A percentile compares a stretch with the other conserved stretches of the same genome.
Evolutionary conservation across 1,140 invertebrate species (phyloP).

Genomic region (Sitobion miscanthi): DNA sequence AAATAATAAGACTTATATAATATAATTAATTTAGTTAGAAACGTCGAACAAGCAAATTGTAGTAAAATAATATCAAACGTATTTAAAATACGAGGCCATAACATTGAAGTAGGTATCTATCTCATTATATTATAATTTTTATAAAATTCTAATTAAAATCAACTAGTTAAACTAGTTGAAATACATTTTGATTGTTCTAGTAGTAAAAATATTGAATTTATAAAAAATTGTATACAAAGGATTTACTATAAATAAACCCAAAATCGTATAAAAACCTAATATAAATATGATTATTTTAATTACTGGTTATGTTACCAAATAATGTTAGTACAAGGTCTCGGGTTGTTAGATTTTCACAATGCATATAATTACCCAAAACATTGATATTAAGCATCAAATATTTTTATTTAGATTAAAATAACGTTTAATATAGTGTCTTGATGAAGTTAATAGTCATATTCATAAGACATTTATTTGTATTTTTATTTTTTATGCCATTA

Average conservation of each 20-base stretch:
- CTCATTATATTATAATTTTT: not conserved
- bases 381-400: not conserved
- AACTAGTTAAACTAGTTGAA: not conserved
- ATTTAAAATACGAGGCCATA: not conserved
- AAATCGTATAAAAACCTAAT: not conserved
- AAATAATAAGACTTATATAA: not conserved
- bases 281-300: not conserved
- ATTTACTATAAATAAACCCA: not conserved
- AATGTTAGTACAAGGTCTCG: not conserved
- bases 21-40: not conserved
- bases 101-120: not conserved
- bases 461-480: not conserved
- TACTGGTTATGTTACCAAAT: not conserved
- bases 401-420: not conserved
- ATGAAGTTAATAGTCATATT: not conserved
- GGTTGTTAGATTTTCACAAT: not conserved
- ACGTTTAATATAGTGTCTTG: not conserved
- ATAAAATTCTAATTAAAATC: too few species aligned
- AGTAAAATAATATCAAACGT: not conserved
- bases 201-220: not conserved
- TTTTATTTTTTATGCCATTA: not conserved
- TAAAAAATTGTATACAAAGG: not conserved
- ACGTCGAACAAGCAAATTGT: not conserved
- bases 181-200: not conserved
- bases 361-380: not conserved